Evolutionary conservation across 1,140 invertebrate species (phyloP).

Genomic region (Atta cephalotes): DNA sequence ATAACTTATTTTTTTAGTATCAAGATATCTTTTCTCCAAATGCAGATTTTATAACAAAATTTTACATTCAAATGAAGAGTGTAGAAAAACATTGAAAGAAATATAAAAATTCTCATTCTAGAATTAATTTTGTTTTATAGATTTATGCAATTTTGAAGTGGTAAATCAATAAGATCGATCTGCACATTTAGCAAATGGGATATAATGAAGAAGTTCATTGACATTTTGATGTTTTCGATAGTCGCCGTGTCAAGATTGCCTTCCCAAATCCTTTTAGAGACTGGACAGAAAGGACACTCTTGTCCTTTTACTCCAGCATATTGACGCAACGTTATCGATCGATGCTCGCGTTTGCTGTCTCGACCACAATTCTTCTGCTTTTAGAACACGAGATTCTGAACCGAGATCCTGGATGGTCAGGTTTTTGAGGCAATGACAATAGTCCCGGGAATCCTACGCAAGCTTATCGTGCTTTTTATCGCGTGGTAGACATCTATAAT

Average conservation of each 20-base stretch:
- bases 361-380: conserved; percentile 64
- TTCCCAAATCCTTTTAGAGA: conserved; percentile 43
- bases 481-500: conserved; percentile 40
- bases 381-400: conserved; percentile 32
- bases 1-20: too few species aligned
- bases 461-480: conserved; percentile 70
- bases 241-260: conserved; percentile 13
- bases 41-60: too few species aligned
- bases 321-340: conserved; percentile 70
- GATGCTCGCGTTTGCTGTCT: conserved; percentile 48
- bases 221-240: conserved; percentile 53
- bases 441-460: conserved; percentile 32
- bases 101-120: not conserved
- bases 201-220: conserved; percentile 51
- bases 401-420: conserved; percentile 18
- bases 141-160: not conserved
- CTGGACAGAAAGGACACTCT: conserved; percentile 64
- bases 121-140: not conserved
- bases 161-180: not conserved
- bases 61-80: not conserved
- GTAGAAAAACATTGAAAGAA: not conserved
- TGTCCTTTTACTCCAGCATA: conserved; percentile 16
- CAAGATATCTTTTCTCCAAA: too few species aligned
- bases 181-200: conserved; percentile 40
- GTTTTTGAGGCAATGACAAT: conserved; percentile 61